phyloP scores from a whole-genome alignment of 2,888 invertebrate species.

The Mythimna ferrago region DNA sequence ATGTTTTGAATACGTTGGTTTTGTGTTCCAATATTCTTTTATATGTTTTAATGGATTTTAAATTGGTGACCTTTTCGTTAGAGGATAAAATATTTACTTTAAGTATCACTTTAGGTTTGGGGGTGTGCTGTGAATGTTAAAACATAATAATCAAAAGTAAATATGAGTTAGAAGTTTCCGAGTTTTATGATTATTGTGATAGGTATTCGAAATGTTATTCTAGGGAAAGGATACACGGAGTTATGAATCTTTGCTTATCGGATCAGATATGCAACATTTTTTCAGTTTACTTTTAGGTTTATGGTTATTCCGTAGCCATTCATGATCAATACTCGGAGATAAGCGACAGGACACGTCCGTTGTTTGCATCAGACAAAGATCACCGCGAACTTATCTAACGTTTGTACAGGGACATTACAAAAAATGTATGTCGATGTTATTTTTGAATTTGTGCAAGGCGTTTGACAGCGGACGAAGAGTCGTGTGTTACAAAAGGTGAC shows the following conservation, averaged over 20 bases:
- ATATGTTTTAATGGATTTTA: conserved; percentile 36
- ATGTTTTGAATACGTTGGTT: conserved; percentile 49
- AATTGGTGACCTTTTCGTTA: conserved; percentile 27
- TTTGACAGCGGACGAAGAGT: conserved; percentile 87
- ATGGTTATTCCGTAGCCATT: conserved; percentile 74
- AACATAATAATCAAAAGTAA: conserved; percentile 26
- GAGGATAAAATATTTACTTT: conserved; percentile 3
- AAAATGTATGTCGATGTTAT: conserved; percentile 87
- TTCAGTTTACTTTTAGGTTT: conserved; percentile 62
- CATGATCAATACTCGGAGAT: conserved; percentile 79
- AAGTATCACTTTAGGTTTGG: conserved; percentile 6
- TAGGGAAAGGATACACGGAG: conserved; percentile 54
- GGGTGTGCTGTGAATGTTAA: conserved; percentile 16
- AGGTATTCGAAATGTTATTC: conserved; percentile 55
- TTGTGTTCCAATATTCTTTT: conserved; percentile 41
- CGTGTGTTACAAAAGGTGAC: conserved; percentile 86
- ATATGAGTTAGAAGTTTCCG: conserved; percentile 24
- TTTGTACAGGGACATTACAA: conserved; percentile 86
- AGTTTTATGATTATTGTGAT: conserved; percentile 41
- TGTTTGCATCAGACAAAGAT: conserved; percentile 89
- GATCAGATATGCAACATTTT: conserved; percentile 66
- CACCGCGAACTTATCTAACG: conserved; percentile 87
- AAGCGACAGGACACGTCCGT: conserved; percentile 85
- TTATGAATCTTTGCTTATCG: conserved; percentile 61
- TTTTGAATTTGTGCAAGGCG: conserved; percentile 90